phyloP scores from a whole-genome alignment of 2,797 vertebrate genomes.

The Lagorchestes hirsutus region DNA sequence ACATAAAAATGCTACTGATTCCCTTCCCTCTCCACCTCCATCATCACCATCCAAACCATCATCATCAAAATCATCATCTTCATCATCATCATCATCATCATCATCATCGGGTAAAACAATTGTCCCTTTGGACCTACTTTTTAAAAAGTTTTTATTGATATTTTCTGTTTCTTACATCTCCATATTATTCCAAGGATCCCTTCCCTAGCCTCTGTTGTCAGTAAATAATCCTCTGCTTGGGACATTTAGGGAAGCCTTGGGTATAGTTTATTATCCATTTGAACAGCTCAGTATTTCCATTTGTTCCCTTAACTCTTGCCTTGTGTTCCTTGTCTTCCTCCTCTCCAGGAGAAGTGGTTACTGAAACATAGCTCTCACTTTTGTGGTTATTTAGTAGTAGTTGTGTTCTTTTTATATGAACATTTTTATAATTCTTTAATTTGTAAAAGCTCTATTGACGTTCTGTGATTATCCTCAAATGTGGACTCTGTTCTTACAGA shows the following conservation, averaged over 20 bases:
- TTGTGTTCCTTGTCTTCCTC: background rate
- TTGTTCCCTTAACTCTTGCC: background rate
- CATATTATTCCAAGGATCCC: background rate
- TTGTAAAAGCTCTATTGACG: background rate
- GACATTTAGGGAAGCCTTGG: background rate
- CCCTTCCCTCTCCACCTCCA: background rate
- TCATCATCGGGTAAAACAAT: conserved; percentile 73
- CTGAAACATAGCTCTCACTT: background rate
- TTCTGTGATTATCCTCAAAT: conserved; percentile 13
- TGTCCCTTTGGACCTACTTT: background rate
- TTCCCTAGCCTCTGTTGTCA: background rate
- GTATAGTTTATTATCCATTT: background rate
- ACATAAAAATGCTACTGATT: background rate
- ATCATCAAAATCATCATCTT: background rate
- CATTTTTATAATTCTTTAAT: background rate
- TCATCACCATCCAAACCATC: background rate
- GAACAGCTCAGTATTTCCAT: background rate
- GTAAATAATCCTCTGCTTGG: background rate
- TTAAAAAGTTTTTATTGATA: background rate
- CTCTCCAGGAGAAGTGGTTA: background rate
- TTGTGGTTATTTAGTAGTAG: background rate
- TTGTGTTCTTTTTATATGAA: background rate
- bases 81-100: conserved; percentile 30
- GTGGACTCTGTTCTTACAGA: conserved; percentile 63
- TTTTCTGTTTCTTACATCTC: background rate